These are phyloP conservation scores for Eupithecia inturbata DNA, from an alignment of 2,888 invertebrate genomes.

Conservation along the genomic window DNA sequence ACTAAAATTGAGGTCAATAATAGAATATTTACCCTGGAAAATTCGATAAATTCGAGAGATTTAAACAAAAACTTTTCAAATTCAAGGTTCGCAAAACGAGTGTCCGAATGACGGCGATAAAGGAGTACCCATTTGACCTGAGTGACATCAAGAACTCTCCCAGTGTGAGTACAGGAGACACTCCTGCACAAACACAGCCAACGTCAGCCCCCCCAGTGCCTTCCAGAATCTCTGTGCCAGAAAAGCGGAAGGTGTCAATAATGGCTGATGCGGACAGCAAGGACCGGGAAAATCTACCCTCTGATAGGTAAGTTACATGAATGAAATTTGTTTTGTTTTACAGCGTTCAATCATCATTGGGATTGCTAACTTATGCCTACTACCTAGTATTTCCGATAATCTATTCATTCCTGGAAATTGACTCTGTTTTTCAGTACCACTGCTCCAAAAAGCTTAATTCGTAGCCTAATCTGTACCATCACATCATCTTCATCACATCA, in stretches of 20 bases:
- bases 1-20: not conserved
- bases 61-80: conserved; percentile 8
- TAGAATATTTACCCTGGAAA: not conserved
- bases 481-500: too few species aligned
- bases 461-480: too few species aligned
- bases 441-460: too few species aligned
- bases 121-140: conserved; percentile 81
- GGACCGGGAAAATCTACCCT: conserved; percentile 87
- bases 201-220: conserved; percentile 34
- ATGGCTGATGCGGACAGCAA: conserved; percentile 83
- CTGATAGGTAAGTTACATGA: conserved; percentile 78
- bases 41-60: not conserved
- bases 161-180: conserved; percentile 47
- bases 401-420: too few species aligned
- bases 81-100: conserved; percentile 81
- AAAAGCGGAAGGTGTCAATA: conserved; percentile 86
- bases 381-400: too few species aligned
- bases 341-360: not conserved
- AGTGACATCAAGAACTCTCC: conserved; percentile 72
- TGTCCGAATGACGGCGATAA: conserved; percentile 81
- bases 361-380: not conserved
- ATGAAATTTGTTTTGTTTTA: not conserved
- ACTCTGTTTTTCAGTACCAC: too few species aligned
- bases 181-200: conserved; percentile 40
- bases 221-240: conserved; percentile 50